Evolutionary conservation across 1,140 invertebrate species (phyloP).

Genomic region (Holotrichia oblita): DNA sequence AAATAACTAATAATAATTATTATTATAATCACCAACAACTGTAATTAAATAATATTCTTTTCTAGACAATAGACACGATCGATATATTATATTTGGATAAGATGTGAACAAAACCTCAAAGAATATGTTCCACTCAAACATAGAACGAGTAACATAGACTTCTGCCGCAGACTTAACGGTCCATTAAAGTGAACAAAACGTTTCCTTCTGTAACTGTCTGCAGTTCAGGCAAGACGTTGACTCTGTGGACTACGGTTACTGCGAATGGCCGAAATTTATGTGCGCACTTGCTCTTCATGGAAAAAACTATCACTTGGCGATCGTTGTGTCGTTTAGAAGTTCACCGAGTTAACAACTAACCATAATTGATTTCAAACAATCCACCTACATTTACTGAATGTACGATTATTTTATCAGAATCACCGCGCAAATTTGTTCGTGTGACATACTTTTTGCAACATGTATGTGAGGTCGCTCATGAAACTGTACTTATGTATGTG

Average conservation of each 20-base stretch:
- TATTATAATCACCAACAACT: too few relatives aligned
- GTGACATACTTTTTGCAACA: too few relatives aligned
- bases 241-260: not conserved
- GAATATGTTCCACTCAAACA: not conserved
- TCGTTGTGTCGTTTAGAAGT: not conserved
- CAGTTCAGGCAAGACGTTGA: not conserved
- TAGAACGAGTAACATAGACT: not conserved
- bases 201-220: constrained; percentile 14
- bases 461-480: too few relatives aligned
- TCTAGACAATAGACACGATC: not conserved
- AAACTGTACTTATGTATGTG: too few relatives aligned
- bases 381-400: too few relatives aligned
- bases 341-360: too few relatives aligned
- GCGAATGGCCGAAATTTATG: constrained; percentile 11
- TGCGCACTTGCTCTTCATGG: not conserved
- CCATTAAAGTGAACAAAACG: constrained; percentile 2
- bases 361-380: too few relatives aligned
- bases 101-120: not conserved
- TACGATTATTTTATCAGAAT: too few relatives aligned
- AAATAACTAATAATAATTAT: too few relatives aligned
- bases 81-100: not conserved
- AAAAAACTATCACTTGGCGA: not conserved
- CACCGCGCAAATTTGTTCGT: too few relatives aligned
- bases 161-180: constrained; percentile 6
- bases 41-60: not conserved